Conservation (phyloP, 2,888 invertebrate species). For the Fragum fragum region DNA sequence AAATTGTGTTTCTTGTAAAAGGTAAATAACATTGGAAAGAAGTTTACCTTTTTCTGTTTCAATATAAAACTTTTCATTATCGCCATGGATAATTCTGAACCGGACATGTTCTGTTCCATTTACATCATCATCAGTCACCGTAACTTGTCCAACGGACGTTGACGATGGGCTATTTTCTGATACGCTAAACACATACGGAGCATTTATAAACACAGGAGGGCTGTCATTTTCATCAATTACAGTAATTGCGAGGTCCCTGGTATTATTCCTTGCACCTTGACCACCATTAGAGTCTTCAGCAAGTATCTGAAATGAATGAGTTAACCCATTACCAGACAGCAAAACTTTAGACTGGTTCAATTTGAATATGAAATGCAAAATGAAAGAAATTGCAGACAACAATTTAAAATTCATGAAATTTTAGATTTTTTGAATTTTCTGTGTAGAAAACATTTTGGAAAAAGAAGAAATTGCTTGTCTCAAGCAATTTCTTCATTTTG, state of each 20-base stretch:
- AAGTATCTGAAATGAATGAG: slow-evolving; percentile 33
- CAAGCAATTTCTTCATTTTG: no score
- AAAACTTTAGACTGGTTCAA: no score
- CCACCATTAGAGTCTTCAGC: slow-evolving; percentile 37
- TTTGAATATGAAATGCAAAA: no score
- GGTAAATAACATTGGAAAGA: no score
- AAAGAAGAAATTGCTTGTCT: no score
- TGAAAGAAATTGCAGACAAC: no score
- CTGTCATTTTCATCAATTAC: slow-evolving; percentile 66
- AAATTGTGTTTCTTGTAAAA: no score
- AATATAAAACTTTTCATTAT: slow-evolving; percentile 60
- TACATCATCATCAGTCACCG: slow-evolving; percentile 55
- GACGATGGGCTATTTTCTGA: slow-evolving; percentile 44
- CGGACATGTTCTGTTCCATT: slow-evolving; percentile 31
- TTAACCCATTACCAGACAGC: no score
- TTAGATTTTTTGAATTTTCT: no score
- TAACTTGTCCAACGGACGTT: slow-evolving; percentile 49
- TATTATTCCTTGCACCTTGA: slow-evolving; percentile 4
- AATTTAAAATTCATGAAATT: no score
- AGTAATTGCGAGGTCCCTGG: slow-evolving; percentile 36
- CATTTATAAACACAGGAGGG: slow-evolving; percentile 49
- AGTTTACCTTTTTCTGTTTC: slow-evolving; percentile 51
- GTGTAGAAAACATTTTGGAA: no score
- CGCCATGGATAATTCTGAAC: slow-evolving; percentile 58
- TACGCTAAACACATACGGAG: slow-evolving; percentile 39